phyloP scores from a whole-genome alignment of 2,113 vertebrate species.

The Pontoporia blainvillei region DNA sequence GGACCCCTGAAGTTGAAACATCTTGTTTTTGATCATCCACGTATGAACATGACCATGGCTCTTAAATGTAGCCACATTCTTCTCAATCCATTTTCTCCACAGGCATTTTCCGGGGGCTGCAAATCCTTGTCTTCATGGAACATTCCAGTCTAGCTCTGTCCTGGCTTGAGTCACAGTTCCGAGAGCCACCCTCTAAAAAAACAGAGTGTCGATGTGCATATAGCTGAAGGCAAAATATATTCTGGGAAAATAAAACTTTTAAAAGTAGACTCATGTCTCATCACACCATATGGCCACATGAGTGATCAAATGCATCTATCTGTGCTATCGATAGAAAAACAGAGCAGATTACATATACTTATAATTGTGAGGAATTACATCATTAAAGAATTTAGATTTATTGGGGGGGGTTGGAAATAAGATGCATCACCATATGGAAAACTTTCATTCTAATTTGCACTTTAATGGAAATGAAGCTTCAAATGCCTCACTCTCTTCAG shows the following conservation, averaged over 20 bases:
- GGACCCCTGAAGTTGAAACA: neutral
- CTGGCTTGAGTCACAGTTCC: slow-evolving; percentile 8
- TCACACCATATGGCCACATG: slow-evolving; percentile 53
- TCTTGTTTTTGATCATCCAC: neutral
- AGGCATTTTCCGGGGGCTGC: neutral
- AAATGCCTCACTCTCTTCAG: slow-evolving; percentile 29
- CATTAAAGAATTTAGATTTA: slow-evolving; percentile 48
- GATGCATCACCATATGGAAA: slow-evolving; percentile 45
- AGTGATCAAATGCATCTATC: slow-evolving; percentile 41
- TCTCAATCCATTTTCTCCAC: neutral
- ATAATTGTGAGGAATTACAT: slow-evolving; percentile 55
- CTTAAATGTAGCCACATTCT: neutral
- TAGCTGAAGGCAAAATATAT: slow-evolving; percentile 39
- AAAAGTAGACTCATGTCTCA: slow-evolving; percentile 42
- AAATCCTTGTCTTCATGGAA: neutral
- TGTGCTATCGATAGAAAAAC: slow-evolving; percentile 44
- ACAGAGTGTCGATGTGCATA: neutral
- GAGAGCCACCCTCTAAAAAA: slow-evolving; percentile 1
- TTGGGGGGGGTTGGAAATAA: too few species aligned
- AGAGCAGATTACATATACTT: slow-evolving; percentile 15
- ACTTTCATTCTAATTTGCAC: slow-evolving; percentile 52
- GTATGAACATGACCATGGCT: neutral
- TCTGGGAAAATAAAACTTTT: slow-evolving; percentile 37
- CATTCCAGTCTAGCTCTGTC: neutral
- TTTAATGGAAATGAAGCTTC: slow-evolving; percentile 55